Evolutionary conservation across 2,888 invertebrate species (phyloP), one percentile per base, ranked within the genome.

Genomic region (Strigamia crassipes): DNA sequence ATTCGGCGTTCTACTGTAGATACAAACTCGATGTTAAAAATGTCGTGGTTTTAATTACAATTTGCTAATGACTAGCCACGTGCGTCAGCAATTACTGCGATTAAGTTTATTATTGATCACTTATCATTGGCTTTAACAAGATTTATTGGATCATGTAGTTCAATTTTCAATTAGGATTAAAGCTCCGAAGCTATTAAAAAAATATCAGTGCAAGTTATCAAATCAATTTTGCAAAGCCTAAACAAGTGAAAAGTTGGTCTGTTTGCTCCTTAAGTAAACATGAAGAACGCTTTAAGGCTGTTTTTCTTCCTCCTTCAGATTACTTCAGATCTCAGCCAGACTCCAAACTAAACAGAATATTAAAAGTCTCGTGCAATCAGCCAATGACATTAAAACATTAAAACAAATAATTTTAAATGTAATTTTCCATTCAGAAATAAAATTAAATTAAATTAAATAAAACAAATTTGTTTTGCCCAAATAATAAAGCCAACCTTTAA

Each of bases 41-140:
- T 46, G 46, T 46, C 15, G 38, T 38, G 38, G 61, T 12, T 18
- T 61, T 61, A 61, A 61, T 61, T 61, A 61, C 61, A 61, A 61
- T 61, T 61, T 61, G 61, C 61, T 61, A 61, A 61, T 61, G 18
- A 61, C 61, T 61, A 61, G 61, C 12, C 61, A 23, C 18, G 61
- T 61, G 27, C 27, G 61, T 61, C 61, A 21, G 61, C 61, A 61
- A 61, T 61, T 61, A 61, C 18, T 61, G 23, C 61, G 61, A 61
- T 61, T 61, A 61, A 61, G 21, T 23, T 61, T n/a, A 61, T 61
- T 61, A 61, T 61, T 61, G 61, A 61, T 61, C 61, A 61, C 61
- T 61, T 61, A 61, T 61, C 61, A 61, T 61, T 61, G 61, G 61
- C 18, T 61, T 61, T 61, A 61, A 61, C 18, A 61, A 61, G 18